phyloP scores from a whole-genome alignment of 2,113 vertebrate species.

The Zapornia atra region DNA sequence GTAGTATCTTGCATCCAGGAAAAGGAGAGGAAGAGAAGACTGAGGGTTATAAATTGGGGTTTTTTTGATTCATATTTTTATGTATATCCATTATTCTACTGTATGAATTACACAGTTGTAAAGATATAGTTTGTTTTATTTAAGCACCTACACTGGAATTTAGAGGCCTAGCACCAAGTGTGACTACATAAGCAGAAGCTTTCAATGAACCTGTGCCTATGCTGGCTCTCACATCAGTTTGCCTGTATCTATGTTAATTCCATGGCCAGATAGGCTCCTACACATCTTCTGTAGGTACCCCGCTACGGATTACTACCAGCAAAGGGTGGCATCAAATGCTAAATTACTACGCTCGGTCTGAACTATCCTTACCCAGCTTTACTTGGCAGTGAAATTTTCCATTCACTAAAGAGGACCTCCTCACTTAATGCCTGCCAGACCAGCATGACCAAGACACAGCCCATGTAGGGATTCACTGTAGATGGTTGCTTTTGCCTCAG shows the following conservation, averaged over 20 bases:
- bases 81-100: background rate
- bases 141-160: background rate
- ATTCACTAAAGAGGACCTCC: background rate
- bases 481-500: background rate
- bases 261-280: background rate
- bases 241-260: background rate
- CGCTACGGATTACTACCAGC: background rate
- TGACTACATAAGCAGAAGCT: background rate
- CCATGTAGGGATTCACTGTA: background rate
- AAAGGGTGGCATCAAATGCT: background rate
- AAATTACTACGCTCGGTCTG: background rate
- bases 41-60: background rate
- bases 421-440: accelerated
- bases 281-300: background rate
- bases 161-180: background rate
- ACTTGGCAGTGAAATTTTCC: background rate
- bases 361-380: background rate
- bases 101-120: background rate
- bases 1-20: background rate
- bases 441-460: accelerated
- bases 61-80: background rate
- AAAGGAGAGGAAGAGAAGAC: background rate
- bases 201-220: background rate
- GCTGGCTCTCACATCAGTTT: background rate
- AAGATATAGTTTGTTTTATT: background rate